A percentile compares a stretch with the other conserved stretches of the same genome.
Evolutionary conservation across 2,888 invertebrate species (phyloP).

Genomic region (Lochmaea crataegi): DNA sequence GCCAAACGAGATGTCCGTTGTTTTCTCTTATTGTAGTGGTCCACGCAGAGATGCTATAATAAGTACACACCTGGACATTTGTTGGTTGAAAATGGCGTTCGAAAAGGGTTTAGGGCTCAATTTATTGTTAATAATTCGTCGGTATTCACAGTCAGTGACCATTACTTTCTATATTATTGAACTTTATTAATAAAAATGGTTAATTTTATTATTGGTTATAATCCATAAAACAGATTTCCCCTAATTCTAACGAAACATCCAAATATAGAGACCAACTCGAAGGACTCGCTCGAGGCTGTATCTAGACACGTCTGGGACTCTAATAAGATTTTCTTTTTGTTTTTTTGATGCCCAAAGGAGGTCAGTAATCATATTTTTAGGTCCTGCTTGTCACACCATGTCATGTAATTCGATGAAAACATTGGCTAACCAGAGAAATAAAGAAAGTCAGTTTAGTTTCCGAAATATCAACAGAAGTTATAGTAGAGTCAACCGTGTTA

Average conservation of each 20-base stretch:
- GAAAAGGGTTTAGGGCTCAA: conserved; percentile 46
- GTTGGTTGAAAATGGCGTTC: conserved; percentile 49
- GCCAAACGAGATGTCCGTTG: conserved; percentile 50
- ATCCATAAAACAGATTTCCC: neutral
- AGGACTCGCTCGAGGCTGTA: conserved; percentile 35
- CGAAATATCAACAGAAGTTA: neutral
- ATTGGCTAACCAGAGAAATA: conserved; percentile 55
- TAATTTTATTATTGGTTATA: neutral
- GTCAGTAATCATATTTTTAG: conserved; percentile 62
- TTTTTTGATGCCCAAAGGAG: conserved; percentile 56
- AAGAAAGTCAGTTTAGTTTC: conserved; percentile 53
- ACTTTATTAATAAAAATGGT: neutral
- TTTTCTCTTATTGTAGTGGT: conserved; percentile 49
- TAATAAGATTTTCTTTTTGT: conserved; percentile 51
- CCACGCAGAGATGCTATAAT: conserved; percentile 44
- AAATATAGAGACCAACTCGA: conserved; percentile 19
- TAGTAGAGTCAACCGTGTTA: neutral
- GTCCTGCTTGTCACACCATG: conserved; percentile 60
- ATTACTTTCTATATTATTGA: no score
- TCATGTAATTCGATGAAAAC: conserved; percentile 56
- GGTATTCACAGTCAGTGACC: no score
- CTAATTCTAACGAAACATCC: neutral
- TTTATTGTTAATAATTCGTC: conserved; percentile 38
- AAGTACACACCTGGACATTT: conserved; percentile 51
- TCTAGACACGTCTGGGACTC: conserved; percentile 39